These are phyloP conservation scores for Xiphophorus birchmanni DNA, from an alignment of 2,797 vertebrate genomes.

Conservation along the genomic window DNA sequence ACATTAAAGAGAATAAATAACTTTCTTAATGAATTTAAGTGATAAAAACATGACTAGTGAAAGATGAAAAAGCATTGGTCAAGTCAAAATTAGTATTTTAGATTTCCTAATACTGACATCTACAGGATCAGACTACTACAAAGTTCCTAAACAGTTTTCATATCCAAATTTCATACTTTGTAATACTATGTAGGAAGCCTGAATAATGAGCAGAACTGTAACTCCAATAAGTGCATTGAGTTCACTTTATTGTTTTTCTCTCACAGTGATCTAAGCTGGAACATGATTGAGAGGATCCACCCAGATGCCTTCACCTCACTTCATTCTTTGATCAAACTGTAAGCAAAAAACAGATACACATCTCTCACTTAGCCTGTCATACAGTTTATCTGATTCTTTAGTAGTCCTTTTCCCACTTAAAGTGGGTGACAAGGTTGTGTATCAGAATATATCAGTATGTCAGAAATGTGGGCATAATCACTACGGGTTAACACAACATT, in stretches of 20 bases:
- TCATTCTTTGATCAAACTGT: constrained; percentile 92
- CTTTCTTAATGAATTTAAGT: not conserved
- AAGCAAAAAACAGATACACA: constrained; percentile 71
- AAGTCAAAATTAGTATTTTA: not conserved
- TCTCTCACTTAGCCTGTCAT: not conserved
- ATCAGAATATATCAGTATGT: constrained; percentile 39
- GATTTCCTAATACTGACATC: constrained; percentile 65
- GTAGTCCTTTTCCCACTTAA: not conserved
- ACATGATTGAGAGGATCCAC: constrained; percentile 88
- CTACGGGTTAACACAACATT: constrained; percentile 32
- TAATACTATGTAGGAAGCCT: not conserved
- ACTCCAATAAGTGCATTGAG: not conserved
- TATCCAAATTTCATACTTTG: not conserved
- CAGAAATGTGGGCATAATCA: constrained; percentile 27
- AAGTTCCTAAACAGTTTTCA: not conserved
- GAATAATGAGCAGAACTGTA: not conserved
- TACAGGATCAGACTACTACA: constrained; percentile 59
- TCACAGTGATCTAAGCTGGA: constrained; percentile 92
- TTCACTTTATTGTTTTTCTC: constrained; percentile 22
- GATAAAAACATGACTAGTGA: not conserved
- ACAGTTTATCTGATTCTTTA: constrained; percentile 23
- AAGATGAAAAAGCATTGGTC: not conserved
- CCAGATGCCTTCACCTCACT: constrained; percentile 88
- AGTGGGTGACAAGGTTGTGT: constrained; percentile 20
- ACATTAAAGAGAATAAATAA: not conserved